Base-by-base conservation (phyloP, 2,888 invertebrate species). In the Tetrapedia diversipes region DNA sequence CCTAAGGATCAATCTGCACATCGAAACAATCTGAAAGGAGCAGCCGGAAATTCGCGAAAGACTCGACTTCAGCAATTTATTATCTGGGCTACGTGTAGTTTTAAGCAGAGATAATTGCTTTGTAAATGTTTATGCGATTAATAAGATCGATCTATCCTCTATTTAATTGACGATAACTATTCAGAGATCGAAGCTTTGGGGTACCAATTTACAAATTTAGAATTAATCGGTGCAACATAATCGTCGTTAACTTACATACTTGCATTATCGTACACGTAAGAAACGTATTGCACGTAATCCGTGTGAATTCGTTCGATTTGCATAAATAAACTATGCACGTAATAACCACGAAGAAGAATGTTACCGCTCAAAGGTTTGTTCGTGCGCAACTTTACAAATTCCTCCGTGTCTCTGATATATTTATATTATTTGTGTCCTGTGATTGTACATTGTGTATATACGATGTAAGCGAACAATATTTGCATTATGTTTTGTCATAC, bases 61-160 rank as follows among this genome's bases (percentile, higher is more conserved):
- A 75, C 72, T 60, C 68, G 72, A 77, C 57, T 80, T 59, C 43
- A 75, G 76, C 82, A 73, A 72, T 73, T 79, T 59, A 78, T 77
- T 77, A 82, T 63, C 73, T 75, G 64, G 78, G 79, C 83, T 74
- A 57, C 19, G 14, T 22, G 54, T 81, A 77, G 22, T 29, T 61
- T 14, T 79, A 82, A 80, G 70, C 43, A n/a, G 59, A 49, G 10
- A 16, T 64, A 64, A 64, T 59, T 72, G 64, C 53, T 64, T 27
- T 79, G 74, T 83, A 70, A 45, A 72, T 74, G 81, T 68, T 78
- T 57, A 11, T 64, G 60, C 39, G 43, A 10, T 49, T 69, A 51
- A 51, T 53, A 22, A 45, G 53, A 60, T 29, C n/a, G n/a, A n/a
- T n/a, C n/a, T n/a, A n/a, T n/a, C n/a, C n/a, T 24, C 56, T 53